These are phyloP conservation scores for Vanessa atalanta DNA, from an alignment of 1,140 invertebrate genomes.

Conservation along the genomic window DNA sequence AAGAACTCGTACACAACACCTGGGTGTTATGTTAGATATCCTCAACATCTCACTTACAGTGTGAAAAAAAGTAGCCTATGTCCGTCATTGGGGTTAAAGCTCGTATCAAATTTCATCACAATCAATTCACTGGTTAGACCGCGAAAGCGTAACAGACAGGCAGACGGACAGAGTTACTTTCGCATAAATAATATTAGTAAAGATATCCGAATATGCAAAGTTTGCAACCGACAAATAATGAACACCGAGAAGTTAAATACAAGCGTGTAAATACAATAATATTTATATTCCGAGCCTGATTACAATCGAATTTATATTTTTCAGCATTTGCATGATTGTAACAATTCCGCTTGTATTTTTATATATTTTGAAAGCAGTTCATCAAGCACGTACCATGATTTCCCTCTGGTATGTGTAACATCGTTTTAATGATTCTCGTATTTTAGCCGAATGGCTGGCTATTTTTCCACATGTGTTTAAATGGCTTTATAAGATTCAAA, in stretches of 20 bases:
- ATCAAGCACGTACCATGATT: conserved; percentile 34
- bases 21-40: too few relatives aligned
- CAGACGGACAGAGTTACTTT: too few relatives aligned
- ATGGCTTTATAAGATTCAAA: background rate
- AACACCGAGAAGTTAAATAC: background rate
- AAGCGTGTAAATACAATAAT: background rate
- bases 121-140: too few relatives aligned
- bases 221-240: background rate
- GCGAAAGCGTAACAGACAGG: too few relatives aligned
- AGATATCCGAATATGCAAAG: too few relatives aligned
- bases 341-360: conserved; percentile 26
- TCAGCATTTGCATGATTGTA: conserved; percentile 25
- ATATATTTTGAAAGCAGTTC: conserved; percentile 31
- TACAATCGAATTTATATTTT: conserved; percentile 19
- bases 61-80: too few relatives aligned
- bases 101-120: too few relatives aligned
- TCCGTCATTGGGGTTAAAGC: too few relatives aligned
- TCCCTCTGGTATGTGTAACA: conserved; percentile 29
- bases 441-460: conserved; percentile 34
- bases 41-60: too few relatives aligned
- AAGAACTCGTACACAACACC: too few relatives aligned
- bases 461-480: conserved; percentile 25
- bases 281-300: background rate
- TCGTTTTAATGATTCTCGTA: conserved; percentile 32
- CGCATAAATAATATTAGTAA: too few relatives aligned